Conservation (phyloP, 2,113 vertebrate species). For the Chlamydotis undulata region DNA sequence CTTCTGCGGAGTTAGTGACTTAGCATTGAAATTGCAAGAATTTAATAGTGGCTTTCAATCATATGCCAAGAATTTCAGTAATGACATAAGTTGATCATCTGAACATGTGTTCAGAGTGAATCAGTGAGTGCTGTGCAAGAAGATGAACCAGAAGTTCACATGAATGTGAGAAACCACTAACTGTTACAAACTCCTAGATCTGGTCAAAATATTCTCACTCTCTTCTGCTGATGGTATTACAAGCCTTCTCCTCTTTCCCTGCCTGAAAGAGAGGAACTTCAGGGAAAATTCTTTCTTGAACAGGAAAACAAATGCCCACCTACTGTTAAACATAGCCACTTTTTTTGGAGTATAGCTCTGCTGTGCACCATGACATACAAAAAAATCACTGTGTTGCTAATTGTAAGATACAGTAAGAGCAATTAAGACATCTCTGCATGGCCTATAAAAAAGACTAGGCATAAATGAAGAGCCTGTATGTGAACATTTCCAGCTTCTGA, state of each 20-base stretch:
- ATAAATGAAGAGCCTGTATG: slow-evolving; percentile 13
- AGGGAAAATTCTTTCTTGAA: neutral
- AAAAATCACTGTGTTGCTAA: neutral
- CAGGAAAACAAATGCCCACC: neutral
- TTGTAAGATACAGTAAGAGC: slow-evolving; percentile 1
- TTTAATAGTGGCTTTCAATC: neutral
- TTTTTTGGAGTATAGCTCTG: neutral
- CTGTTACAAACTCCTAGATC: neutral
- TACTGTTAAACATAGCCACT: neutral
- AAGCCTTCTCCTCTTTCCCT: neutral
- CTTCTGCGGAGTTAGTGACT: neutral
- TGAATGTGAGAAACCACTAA: neutral
- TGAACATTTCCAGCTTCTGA: slow-evolving; percentile 18
- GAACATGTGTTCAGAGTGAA: neutral
- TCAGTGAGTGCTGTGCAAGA: neutral
- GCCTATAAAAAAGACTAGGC: slow-evolving; percentile 1
- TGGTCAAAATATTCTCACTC: neutral
- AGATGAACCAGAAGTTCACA: neutral
- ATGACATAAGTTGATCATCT: neutral
- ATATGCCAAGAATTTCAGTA: neutral
- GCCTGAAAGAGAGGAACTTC: neutral
- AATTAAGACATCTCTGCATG: neutral
- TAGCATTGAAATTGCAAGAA: neutral
- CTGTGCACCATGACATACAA: neutral
- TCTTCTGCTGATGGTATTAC: neutral